Conservation (phyloP, 92 coral and sea anemone genomes). For the Phenganax marumi region DNA sequence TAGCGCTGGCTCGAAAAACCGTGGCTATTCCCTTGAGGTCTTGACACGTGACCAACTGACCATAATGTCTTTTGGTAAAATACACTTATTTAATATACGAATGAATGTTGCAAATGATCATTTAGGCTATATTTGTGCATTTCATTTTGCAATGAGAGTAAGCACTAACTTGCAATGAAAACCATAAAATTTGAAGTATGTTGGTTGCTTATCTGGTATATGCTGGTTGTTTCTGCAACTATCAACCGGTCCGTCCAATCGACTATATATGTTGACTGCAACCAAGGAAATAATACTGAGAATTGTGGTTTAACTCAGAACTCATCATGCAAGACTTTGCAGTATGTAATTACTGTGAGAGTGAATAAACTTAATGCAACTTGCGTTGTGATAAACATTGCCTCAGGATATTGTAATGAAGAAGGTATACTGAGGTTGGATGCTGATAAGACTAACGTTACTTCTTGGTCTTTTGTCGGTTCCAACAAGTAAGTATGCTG, state of each 20-base stretch:
- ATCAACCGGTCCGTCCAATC: neutral
- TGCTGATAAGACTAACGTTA: neutral
- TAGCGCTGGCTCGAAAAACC: too few relatives aligned
- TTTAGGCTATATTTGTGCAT: too few relatives aligned
- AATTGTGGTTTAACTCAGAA: conserved; percentile 10
- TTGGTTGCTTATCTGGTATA: neutral
- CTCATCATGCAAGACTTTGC: conserved; percentile 28
- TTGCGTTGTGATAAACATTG: conserved; percentile 9
- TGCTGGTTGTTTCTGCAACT: neutral
- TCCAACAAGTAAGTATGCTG: conserved; percentile 13
- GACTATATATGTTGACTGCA: conserved; percentile 28
- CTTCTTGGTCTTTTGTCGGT: conserved; percentile 24
- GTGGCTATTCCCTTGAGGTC: too few relatives aligned
- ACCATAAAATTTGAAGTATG: neutral
- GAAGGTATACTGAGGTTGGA: neutral
- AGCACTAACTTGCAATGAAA: neutral
- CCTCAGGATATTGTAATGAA: conserved; percentile 22
- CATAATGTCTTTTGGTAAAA: too few relatives aligned
- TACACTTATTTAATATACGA: too few relatives aligned
- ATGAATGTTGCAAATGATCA: too few relatives aligned
- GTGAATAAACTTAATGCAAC: neutral
- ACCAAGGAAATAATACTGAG: neutral
- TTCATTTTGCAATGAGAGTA: neutral
- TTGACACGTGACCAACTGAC: too few relatives aligned
- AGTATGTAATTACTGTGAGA: neutral